A percentile compares a stretch with the other conserved stretches of the same genome.
These are phyloP conservation scores for Thunnus albacares DNA, from an alignment of 2,797 vertebrate genomes.

Conservation along the genomic window DNA sequence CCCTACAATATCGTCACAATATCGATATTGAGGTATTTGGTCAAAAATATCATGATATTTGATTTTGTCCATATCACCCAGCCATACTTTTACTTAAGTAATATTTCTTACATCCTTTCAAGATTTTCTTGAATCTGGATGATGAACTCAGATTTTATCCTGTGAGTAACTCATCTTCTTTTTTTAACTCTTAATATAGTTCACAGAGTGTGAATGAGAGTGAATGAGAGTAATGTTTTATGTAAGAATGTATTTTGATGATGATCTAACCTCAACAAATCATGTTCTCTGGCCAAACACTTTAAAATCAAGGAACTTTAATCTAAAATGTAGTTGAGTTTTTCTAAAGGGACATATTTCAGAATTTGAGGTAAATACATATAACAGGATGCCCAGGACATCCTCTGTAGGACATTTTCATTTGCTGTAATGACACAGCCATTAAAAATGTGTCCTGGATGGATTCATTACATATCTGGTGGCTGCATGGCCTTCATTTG, in stretches of 20 bases:
- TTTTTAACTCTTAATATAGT: not conserved
- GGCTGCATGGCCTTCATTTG: conserved; percentile 24
- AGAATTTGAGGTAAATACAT: not conserved
- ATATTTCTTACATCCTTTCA: not conserved
- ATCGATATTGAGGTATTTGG: too few species aligned
- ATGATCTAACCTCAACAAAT: not conserved
- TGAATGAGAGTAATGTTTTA: not conserved
- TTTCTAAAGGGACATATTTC: not conserved
- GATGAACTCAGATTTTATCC: not conserved
- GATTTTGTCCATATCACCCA: too few species aligned
- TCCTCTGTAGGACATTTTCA: not conserved
- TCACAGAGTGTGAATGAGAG: not conserved
- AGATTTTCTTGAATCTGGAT: not conserved
- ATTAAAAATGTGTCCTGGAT: not conserved
- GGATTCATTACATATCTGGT: conserved; percentile 9
- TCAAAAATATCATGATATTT: too few species aligned
- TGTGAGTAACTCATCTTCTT: too few species aligned
- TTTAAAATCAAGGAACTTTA: not conserved
- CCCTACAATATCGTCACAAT: too few species aligned
- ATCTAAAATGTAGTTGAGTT: not conserved
- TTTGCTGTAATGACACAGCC: not conserved
- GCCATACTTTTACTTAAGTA: not conserved
- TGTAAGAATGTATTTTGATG: not conserved
- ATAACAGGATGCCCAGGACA: not conserved
- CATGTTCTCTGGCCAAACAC: not conserved